phyloP scores from a whole-genome alignment of 1,140 invertebrate genomes.

The Drosophila orena region DNA sequence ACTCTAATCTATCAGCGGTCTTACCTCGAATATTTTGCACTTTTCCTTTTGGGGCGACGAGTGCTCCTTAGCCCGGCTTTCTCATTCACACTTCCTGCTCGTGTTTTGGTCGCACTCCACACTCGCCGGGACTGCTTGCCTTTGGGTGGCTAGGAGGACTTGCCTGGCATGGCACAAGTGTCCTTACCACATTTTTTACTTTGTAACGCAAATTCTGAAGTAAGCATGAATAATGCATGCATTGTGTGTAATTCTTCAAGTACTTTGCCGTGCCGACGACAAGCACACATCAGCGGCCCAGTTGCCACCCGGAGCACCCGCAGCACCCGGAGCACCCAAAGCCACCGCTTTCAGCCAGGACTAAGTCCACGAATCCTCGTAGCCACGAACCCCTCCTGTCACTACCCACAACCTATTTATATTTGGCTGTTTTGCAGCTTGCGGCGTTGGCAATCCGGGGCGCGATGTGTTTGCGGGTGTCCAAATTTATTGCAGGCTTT shows the following conservation, averaged over 20 bases:
- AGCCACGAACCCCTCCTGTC: background rate
- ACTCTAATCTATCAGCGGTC: slow-evolving; percentile 77
- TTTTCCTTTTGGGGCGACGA: slow-evolving; percentile 32
- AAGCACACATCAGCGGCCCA: slow-evolving; percentile 68
- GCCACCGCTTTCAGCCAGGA: background rate
- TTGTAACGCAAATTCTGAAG: slow-evolving; percentile 83
- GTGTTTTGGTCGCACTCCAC: slow-evolving; percentile 43
- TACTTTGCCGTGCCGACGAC: slow-evolving; percentile 75
- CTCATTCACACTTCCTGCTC: slow-evolving; percentile 70
- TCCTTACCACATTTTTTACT: slow-evolving; percentile 81
- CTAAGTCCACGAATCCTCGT: background rate
- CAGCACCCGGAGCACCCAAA: background rate
- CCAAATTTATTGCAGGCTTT: slow-evolving; percentile 74
- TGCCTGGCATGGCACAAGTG: slow-evolving; percentile 61
- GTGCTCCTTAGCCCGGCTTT: slow-evolving; percentile 26
- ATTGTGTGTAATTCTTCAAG: slow-evolving; percentile 82
- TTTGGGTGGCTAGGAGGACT: slow-evolving; percentile 17
- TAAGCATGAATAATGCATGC: slow-evolving; percentile 83
- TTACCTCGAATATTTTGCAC: slow-evolving; percentile 61
- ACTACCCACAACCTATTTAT: slow-evolving; percentile 69
- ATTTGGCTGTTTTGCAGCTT: slow-evolving; percentile 54
- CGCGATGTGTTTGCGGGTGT: slow-evolving; percentile 34
- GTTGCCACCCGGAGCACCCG: background rate
- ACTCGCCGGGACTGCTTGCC: slow-evolving; percentile 20
- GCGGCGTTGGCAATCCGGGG: slow-evolving; percentile 6